Conservation (phyloP, 2,113 vertebrate species). For the Paraplagusia blochii region DNA sequence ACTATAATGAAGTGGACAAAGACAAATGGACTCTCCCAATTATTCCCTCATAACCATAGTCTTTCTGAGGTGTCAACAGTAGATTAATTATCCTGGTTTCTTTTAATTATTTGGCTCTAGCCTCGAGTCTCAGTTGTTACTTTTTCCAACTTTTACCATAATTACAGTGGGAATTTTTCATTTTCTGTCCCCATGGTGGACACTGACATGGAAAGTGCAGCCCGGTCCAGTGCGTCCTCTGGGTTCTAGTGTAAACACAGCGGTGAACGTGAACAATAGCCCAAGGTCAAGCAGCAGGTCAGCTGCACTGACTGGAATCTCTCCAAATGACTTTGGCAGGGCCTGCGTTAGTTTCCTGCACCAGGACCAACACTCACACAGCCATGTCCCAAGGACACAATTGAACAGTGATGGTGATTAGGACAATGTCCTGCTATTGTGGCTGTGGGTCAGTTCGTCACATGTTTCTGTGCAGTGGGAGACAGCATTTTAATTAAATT, state of each 20-base stretch:
- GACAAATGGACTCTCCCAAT: too few species aligned
- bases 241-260: slow-evolving; percentile 53
- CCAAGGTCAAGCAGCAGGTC: slow-evolving; percentile 46
- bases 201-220: slow-evolving; percentile 19
- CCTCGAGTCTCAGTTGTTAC: slow-evolving; percentile 6
- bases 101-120: slow-evolving; percentile 1
- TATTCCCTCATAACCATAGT: too few species aligned
- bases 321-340: slow-evolving; percentile 49
- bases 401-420: slow-evolving; percentile 19
- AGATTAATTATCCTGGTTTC: slow-evolving; percentile 7
- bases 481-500: background rate
- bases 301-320: slow-evolving; percentile 32
- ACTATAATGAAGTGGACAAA: too few species aligned
- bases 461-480: background rate
- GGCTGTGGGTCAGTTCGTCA: slow-evolving; percentile 18
- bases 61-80: slow-evolving; percentile 10
- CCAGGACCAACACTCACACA: background rate
- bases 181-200: slow-evolving; percentile 20
- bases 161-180: slow-evolving; percentile 5
- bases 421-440: slow-evolving; percentile 20
- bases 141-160: slow-evolving; percentile 3
- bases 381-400: slow-evolving; percentile 19
- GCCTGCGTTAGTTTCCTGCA: slow-evolving; percentile 28
- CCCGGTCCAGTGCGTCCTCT: slow-evolving; percentile 28
- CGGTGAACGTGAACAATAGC: slow-evolving; percentile 49